These are phyloP conservation scores for Myotis yumanensis DNA, from an alignment of 2,113 vertebrate species.

Conservation along the genomic window DNA sequence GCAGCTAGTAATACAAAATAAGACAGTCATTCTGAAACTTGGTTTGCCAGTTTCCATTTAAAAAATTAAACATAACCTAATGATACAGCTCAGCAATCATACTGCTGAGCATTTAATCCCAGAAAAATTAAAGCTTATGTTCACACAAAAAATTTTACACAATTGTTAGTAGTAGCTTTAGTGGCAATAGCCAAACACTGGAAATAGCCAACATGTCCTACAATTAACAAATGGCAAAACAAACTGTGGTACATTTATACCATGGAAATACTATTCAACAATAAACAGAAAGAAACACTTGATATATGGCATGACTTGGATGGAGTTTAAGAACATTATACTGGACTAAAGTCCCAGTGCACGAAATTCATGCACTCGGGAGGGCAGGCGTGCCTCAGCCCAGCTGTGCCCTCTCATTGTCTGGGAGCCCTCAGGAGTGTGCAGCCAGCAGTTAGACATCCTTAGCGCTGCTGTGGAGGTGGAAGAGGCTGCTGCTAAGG, in stretches of 20 bases:
- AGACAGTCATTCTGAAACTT: background rate
- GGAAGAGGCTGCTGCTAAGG: no score
- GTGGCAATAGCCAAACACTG: background rate
- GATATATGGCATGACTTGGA: background rate
- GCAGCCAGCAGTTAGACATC: no score
- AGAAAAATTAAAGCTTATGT: background rate
- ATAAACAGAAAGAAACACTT: background rate
- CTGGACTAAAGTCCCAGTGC: no score
- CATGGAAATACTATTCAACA: background rate
- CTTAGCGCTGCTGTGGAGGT: no score
- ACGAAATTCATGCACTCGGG: no score
- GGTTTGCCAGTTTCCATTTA: background rate
- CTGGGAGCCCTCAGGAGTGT: no score
- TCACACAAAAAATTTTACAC: background rate
- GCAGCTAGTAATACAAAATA: background rate
- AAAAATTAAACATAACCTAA: background rate
- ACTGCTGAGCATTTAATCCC: background rate
- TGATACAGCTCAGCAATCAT: background rate
- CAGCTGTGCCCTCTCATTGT: no score
- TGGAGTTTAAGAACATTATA: background rate
- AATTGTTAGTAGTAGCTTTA: background rate
- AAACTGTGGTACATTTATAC: background rate
- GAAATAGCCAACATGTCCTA: background rate
- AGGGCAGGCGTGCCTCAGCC: no score
- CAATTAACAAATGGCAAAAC: background rate